These are phyloP conservation scores for Triplophysa rosa DNA, from an alignment of 2,113 vertebrate species.

Conservation along the genomic window DNA sequence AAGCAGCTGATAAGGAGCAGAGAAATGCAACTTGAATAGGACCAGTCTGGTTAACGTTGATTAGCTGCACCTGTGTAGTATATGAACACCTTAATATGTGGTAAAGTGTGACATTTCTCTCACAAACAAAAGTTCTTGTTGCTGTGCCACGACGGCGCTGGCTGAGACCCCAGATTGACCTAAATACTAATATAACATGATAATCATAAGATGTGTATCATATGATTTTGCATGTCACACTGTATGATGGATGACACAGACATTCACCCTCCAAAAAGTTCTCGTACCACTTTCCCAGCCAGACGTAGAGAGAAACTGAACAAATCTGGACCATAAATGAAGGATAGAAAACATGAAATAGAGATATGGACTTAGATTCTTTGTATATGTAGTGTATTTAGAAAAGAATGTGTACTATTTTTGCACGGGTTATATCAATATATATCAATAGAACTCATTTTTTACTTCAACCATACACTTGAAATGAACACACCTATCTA, in stretches of 20 bases:
- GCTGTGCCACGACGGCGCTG: neutral
- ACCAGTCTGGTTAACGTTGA: too few relatives aligned
- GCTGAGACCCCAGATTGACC: neutral
- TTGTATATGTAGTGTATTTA: neutral
- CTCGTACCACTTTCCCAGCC: too few relatives aligned
- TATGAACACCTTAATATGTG: too few relatives aligned
- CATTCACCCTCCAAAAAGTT: neutral
- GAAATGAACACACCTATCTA: too few relatives aligned
- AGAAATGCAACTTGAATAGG: too few relatives aligned
- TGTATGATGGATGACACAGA: neutral
- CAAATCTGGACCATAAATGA: neutral
- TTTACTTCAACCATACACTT: too few relatives aligned
- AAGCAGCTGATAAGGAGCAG: too few relatives aligned
- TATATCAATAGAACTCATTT: too few relatives aligned
- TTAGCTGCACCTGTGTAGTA: too few relatives aligned
- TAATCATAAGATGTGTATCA: neutral
- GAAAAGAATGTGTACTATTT: neutral
- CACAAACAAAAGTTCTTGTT: too few relatives aligned
- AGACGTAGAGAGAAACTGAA: neutral
- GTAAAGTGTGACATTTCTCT: too few relatives aligned
- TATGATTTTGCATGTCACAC: conserved; percentile 12
- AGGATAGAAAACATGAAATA: neutral
- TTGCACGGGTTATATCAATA: neutral
- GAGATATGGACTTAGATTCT: neutral
- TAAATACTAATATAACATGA: neutral